Percentiles rank a stretch among this genome's conserved stretches.
These are phyloP conservation scores for Altica lythri DNA, from an alignment of 2,888 invertebrate species.

Conservation along the genomic window DNA sequence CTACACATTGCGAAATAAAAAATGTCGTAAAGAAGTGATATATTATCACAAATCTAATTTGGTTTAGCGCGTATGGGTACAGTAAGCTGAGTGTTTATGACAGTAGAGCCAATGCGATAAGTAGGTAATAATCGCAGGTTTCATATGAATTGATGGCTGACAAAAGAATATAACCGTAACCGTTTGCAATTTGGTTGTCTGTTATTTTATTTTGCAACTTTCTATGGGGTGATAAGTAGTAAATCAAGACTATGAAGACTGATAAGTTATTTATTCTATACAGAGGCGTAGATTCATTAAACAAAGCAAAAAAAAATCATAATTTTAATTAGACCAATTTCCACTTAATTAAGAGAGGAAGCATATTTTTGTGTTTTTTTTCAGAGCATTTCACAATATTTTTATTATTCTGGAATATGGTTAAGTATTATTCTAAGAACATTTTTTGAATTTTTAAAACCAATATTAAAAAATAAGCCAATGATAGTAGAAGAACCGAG, in stretches of 20 bases:
- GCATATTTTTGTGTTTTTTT: too few species aligned
- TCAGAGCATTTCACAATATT: too few species aligned
- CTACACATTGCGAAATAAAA: conserved; percentile 21
- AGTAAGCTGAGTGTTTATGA: conserved; percentile 26
- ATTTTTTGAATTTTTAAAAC: too few species aligned
- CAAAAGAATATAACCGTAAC: conserved; percentile 35
- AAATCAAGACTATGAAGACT: conserved; percentile 40
- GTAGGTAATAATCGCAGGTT: conserved; percentile 28
- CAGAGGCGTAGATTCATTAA: conserved; percentile 4
- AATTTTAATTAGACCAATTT: too few species aligned
- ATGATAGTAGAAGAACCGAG: too few species aligned
- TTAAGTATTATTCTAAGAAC: too few species aligned
- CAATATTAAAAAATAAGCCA: too few species aligned
- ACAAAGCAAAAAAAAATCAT: too few species aligned
- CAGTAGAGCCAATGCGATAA: conserved; percentile 26
- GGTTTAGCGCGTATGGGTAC: conserved; percentile 23
- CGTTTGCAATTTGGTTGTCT: conserved; percentile 32
- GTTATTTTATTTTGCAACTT: conserved; percentile 25
- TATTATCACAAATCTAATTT: conserved; percentile 24
- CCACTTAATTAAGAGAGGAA: too few species aligned
- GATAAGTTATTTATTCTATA: conserved; percentile 27
- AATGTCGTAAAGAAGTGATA: conserved; percentile 22
- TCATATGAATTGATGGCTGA: conserved; percentile 34
- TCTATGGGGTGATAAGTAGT: conserved; percentile 46
- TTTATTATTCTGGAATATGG: too few species aligned